These are phyloP conservation scores for Drosophila flavopinicola DNA, from an alignment of 2,888 invertebrate species.

Conservation along the genomic window DNA sequence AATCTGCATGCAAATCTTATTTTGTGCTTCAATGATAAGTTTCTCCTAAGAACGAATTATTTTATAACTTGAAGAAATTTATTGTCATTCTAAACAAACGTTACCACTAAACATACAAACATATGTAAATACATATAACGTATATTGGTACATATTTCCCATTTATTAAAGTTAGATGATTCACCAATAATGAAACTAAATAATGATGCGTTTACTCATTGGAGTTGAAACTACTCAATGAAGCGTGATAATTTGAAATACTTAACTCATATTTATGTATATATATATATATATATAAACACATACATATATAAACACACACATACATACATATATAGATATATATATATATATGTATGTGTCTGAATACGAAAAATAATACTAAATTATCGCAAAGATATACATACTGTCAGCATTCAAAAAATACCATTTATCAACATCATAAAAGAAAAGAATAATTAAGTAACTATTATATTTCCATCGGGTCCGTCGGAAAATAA, in stretches of 20 bases:
- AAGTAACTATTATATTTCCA: conserved; percentile 26
- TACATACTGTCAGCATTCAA: conserved; percentile 50
- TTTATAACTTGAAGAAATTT: conserved; percentile 44
- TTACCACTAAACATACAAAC: conserved; percentile 53
- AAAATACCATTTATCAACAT: conserved; percentile 27
- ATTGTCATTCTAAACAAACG: conserved; percentile 51
- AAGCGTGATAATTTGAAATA: conserved; percentile 75
- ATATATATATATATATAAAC: conserved; percentile 29
- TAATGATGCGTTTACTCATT: conserved; percentile 67
- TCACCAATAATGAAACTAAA: conserved; percentile 64
- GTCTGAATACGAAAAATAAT: conserved; percentile 33
- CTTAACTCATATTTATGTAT: conserved; percentile 66
- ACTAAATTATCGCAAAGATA: no score
- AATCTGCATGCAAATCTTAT: conserved; percentile 71
- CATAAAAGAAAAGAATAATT: conserved; percentile 15
- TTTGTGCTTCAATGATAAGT: conserved; percentile 77
- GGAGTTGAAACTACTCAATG: conserved; percentile 61
- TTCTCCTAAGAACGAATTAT: conserved; percentile 63
- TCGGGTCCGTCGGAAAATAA: conserved; percentile 20
- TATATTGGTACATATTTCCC: conserved; percentile 59
- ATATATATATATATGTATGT: conserved; percentile 6
- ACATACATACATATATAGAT: no score
- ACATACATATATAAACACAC: no score
- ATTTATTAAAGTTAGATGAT: conserved; percentile 76
- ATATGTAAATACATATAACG: conserved; percentile 55